phyloP scores from a whole-genome alignment of 1,140 invertebrate genomes.

The Hormaphis cornu region DNA sequence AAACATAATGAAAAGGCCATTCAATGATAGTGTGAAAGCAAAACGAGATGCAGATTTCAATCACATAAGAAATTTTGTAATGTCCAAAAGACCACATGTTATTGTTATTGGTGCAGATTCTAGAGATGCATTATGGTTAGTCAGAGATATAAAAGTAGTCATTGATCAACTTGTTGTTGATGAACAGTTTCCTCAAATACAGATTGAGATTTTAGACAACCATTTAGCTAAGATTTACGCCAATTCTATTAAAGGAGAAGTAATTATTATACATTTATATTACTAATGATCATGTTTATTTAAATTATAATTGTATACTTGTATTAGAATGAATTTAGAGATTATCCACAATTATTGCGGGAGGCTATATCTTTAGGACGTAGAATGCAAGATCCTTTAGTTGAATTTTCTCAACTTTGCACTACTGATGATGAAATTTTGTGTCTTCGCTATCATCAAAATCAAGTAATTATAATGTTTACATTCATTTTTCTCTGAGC shows the following conservation, averaged over 20 bases:
- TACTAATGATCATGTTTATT: background rate
- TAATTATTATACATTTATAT: conserved; percentile 39
- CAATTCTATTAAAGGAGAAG: conserved; percentile 75
- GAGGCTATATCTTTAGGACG: conserved; percentile 88
- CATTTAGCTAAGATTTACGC: conserved; percentile 84
- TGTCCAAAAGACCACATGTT: conserved; percentile 85
- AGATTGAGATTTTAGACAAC: conserved; percentile 87
- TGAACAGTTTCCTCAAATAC: conserved; percentile 78
- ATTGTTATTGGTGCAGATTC: conserved; percentile 86
- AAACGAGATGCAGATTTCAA: conserved; percentile 72
- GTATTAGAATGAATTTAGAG: conserved; percentile 68
- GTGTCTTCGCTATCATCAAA: conserved; percentile 80
- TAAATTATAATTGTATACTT: conserved; percentile 33
- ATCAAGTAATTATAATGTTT: conserved; percentile 51
- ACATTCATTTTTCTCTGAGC: no score
- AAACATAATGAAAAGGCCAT: conserved; percentile 70
- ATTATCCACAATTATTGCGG: conserved; percentile 77
- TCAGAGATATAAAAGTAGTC: conserved; percentile 72
- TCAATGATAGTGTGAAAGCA: conserved; percentile 58
- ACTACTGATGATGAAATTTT: conserved; percentile 92
- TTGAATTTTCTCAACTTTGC: conserved; percentile 93
- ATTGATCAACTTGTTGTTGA: conserved; percentile 66
- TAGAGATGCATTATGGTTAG: conserved; percentile 72
- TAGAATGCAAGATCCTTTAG: conserved; percentile 86
- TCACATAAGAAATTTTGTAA: conserved; percentile 75